These are phyloP conservation scores for Dendrolimus pini DNA, from an alignment of 2,888 invertebrate genomes.

Conservation along the genomic window DNA sequence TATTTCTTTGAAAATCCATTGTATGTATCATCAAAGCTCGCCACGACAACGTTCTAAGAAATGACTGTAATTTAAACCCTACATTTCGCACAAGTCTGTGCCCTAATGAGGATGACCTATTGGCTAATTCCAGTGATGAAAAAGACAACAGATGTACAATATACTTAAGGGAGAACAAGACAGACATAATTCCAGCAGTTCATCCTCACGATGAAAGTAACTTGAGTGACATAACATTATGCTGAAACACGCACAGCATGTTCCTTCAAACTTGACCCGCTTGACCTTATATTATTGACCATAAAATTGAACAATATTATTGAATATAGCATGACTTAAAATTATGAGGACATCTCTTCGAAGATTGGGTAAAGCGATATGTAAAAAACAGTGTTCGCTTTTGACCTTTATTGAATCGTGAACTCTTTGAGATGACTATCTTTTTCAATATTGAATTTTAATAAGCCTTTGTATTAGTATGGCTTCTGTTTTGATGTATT, in stretches of 20 bases:
- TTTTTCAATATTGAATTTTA: background rate
- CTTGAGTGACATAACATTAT: background rate
- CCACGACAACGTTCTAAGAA: background rate
- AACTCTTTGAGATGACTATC: background rate
- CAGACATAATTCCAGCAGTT: constrained; percentile 8
- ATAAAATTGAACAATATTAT: constrained; percentile 1
- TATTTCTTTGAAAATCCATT: too few species aligned
- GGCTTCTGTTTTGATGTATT: too few species aligned
- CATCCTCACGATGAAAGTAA: constrained; percentile 7
- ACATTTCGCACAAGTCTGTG: background rate
- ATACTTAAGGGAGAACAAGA: background rate
- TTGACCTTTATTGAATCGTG: background rate
- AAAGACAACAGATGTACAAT: background rate
- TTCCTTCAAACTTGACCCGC: constrained; percentile 3
- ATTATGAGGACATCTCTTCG: background rate
- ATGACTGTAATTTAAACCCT: background rate
- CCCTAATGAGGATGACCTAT: background rate
- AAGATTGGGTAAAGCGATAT: background rate
- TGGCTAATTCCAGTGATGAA: background rate
- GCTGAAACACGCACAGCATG: constrained; percentile 3
- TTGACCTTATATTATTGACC: background rate
- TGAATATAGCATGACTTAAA: background rate
- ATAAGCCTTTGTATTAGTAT: background rate
- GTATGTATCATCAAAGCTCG: background rate
- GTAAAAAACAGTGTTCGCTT: background rate